Percentiles rank a stretch among this genome's conserved stretches.
phyloP scores from a whole-genome alignment of 2,113 vertebrate species.

The Phalacrocorax brasilianus region DNA sequence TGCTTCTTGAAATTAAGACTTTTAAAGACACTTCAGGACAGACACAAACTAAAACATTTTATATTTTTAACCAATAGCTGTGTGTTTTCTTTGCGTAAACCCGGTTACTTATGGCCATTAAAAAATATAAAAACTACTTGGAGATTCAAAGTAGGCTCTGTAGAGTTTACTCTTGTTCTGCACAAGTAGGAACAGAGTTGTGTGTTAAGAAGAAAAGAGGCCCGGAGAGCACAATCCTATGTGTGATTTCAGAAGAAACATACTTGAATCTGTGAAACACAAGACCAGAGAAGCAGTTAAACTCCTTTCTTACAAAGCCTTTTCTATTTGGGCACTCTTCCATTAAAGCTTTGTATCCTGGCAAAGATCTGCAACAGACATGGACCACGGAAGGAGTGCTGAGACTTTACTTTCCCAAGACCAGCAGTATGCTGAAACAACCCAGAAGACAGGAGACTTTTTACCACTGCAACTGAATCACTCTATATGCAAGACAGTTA shows the following conservation, averaged over 20 bases:
- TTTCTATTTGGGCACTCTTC: background rate
- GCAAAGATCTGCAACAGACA: background rate
- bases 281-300: background rate
- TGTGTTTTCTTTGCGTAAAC: background rate
- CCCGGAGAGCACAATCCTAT: background rate
- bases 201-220: background rate
- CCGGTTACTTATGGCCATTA: background rate
- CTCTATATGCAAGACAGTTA: background rate
- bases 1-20: background rate
- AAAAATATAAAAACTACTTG: background rate
- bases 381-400: fast-evolving
- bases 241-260: background rate
- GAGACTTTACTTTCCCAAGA: background rate
- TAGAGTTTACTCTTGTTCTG: background rate
- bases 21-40: background rate
- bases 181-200: background rate
- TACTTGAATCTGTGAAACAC: background rate
- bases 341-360: background rate
- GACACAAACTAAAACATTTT: background rate
- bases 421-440: background rate
- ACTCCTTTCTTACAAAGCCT: background rate
- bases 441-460: background rate
- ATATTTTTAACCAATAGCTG: background rate
- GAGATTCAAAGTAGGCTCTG: background rate
- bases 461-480: background rate